Evolutionary conservation across 2,113 vertebrate species (phyloP).

Genomic region (Physeter macrocephalus): DNA sequence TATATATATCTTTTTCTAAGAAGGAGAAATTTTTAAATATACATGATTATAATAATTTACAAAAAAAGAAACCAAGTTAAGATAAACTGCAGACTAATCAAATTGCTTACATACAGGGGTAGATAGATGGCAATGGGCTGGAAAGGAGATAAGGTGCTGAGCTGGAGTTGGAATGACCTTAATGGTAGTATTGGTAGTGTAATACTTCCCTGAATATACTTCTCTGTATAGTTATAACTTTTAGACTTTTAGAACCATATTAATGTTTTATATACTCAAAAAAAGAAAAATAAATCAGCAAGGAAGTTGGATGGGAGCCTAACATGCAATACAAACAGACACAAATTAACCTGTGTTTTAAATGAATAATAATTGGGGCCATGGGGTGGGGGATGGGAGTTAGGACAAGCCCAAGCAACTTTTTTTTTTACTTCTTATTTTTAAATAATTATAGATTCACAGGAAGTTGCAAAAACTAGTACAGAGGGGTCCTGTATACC

Average conservation of each 20-base stretch:
- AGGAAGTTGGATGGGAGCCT: neutral
- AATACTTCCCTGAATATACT: neutral
- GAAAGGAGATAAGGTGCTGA: neutral
- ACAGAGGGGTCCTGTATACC: neutral
- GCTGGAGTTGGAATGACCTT: neutral
- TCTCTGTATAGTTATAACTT: neutral
- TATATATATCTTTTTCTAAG: neutral
- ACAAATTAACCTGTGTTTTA: neutral
- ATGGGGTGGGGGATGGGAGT: too few species aligned
- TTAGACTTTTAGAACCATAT: neutral
- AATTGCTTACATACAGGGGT: neutral
- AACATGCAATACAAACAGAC: neutral
- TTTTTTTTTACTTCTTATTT: neutral
- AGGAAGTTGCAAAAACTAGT: neutral
- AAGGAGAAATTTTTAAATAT: neutral
- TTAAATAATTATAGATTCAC: neutral
- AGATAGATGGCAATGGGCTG: neutral
- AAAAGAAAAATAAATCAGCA: neutral
- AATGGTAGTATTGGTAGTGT: neutral
- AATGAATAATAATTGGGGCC: neutral
- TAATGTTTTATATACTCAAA: neutral
- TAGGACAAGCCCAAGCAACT: neutral
- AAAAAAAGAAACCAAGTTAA: neutral
- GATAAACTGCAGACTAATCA: neutral
- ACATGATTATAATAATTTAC: neutral